Evolutionary conservation across 1,140 invertebrate genomes (phyloP).

Genomic region (Hypothenemus hampei): DNA sequence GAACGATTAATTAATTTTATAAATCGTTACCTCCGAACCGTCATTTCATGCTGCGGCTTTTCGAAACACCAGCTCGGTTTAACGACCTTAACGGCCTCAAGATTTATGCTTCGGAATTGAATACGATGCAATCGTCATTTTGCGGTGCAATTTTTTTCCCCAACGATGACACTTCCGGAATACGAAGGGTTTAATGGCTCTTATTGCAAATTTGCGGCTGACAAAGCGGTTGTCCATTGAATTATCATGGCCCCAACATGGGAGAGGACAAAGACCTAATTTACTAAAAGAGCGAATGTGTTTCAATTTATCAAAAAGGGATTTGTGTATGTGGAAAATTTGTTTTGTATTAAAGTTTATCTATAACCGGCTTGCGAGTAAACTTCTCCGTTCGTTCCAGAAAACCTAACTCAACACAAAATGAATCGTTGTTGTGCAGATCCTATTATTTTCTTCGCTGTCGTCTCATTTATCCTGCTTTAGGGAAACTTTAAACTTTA

Average conservation of each 20-base stretch:
- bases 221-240: slow-evolving; percentile 1
- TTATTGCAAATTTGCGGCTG: slow-evolving; percentile 12
- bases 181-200: slow-evolving; percentile 8
- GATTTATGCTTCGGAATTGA: slow-evolving; percentile 10
- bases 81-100: slow-evolving; percentile 1
- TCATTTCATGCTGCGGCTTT: neutral
- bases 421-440: slow-evolving; percentile 1
- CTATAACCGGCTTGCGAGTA: neutral
- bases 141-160: slow-evolving; percentile 5
- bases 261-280: neutral
- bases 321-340: neutral
- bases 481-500: neutral
- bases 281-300: neutral
- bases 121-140: slow-evolving; percentile 10
- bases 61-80: slow-evolving; percentile 1
- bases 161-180: slow-evolving; percentile 2
- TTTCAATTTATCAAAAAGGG: neutral
- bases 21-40: neutral
- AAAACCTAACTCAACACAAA: slow-evolving; percentile 3
- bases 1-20: neutral
- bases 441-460: neutral
- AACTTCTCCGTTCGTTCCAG: neutral
- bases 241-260: neutral
- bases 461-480: slow-evolving; percentile 3
- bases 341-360: slow-evolving; percentile 5